phyloP scores from a whole-genome alignment of 2,113 vertebrate species.

The Pelvicachromis taeniatus region DNA sequence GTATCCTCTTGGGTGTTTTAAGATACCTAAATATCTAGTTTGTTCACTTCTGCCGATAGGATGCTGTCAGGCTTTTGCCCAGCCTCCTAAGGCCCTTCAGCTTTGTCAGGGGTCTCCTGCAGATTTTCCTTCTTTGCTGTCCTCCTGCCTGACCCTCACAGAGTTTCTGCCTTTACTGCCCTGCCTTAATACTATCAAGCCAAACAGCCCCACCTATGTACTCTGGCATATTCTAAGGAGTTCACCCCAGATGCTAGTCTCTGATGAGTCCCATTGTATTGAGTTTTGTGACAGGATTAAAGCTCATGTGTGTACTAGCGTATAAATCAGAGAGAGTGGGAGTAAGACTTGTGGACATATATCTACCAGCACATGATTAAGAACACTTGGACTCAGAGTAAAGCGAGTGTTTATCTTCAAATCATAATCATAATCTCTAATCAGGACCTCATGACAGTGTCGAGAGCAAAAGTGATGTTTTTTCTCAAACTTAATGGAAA shows the following conservation, averaged over 20 bases:
- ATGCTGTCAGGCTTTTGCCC: background rate
- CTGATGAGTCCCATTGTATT: background rate
- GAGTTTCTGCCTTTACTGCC: background rate
- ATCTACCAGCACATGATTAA: background rate
- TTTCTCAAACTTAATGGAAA: slow-evolving; percentile 14
- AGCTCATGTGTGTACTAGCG: background rate
- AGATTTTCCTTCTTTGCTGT: background rate
- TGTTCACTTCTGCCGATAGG: background rate
- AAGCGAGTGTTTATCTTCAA: slow-evolving; percentile 20
- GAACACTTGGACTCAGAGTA: background rate
- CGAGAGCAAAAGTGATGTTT: slow-evolving; percentile 15
- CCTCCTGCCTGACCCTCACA: background rate
- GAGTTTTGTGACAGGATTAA: background rate
- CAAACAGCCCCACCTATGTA: background rate
- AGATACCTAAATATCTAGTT: background rate
- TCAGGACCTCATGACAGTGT: slow-evolving; percentile 21
- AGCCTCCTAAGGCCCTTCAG: background rate
- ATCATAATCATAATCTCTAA: slow-evolving; percentile 10
- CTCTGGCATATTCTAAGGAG: background rate
- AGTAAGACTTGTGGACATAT: background rate
- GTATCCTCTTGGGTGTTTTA: background rate
- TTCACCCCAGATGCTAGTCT: background rate
- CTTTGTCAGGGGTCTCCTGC: background rate
- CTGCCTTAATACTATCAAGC: background rate
- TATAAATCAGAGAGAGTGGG: background rate